A percentile compares a stretch with the other conserved stretches of the same genome.
These are phyloP conservation scores for Anthoptus insignis DNA, from an alignment of 2,888 invertebrate species.

Conservation along the genomic window DNA sequence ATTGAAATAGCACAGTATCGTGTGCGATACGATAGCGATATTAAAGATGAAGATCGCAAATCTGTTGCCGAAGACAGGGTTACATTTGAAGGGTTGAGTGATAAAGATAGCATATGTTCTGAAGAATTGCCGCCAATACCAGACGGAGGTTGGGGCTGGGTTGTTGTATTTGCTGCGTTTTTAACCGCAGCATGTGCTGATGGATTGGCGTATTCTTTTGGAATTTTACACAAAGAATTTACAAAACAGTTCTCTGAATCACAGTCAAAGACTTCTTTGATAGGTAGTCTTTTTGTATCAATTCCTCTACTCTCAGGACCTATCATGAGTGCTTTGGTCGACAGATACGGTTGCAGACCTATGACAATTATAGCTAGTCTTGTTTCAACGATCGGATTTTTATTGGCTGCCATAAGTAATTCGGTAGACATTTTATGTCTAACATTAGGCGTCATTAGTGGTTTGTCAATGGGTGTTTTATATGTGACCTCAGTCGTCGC, in stretches of 20 bases:
- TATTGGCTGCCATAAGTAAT: constrained; percentile 90
- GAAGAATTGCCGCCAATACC: constrained; percentile 88
- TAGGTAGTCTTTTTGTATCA: constrained; percentile 96
- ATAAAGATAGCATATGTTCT: constrained; percentile 76
- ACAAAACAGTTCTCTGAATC: constrained; percentile 92
- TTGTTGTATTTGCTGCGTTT: constrained; percentile 94
- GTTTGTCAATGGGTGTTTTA: constrained; percentile 93
- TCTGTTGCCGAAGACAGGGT: constrained; percentile 70
- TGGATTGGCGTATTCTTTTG: constrained; percentile 97
- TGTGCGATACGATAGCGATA: constrained; percentile 54
- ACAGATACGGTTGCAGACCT: constrained; percentile 92
- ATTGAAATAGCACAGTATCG: constrained; percentile 51
- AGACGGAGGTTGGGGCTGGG: constrained; percentile 97
- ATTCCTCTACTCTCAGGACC: constrained; percentile 95
- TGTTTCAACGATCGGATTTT: constrained; percentile 91
- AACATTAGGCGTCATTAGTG: constrained; percentile 94
- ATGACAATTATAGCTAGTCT: constrained; percentile 92
- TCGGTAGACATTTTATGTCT: constrained; percentile 92
- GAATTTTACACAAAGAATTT: constrained; percentile 94
- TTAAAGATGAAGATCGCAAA: constrained; percentile 45
- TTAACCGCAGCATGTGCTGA: constrained; percentile 96
- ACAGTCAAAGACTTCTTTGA: constrained; percentile 95
- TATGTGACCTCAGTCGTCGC: constrained; percentile 97
- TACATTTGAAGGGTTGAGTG: constrained; percentile 80
- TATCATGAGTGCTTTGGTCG: constrained; percentile 94